These are phyloP conservation scores for Spodoptera exigua DNA, from an alignment of 2,888 invertebrate genomes.

Conservation along the genomic window DNA sequence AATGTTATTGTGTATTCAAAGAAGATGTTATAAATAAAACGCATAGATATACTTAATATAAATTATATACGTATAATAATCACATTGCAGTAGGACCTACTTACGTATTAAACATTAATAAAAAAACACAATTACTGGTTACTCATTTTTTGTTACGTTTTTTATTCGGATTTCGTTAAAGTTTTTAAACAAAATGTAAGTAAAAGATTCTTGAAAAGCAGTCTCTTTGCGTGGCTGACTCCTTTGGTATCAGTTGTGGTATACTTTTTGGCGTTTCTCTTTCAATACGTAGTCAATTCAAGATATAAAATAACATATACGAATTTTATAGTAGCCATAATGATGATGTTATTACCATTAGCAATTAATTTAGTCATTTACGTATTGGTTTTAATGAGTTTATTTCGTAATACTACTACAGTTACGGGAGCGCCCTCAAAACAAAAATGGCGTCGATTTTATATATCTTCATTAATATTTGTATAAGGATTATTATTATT, in stretches of 20 bases:
- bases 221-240: constrained; percentile 9
- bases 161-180: constrained; percentile 27
- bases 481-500: constrained; percentile 14
- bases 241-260: background rate
- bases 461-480: constrained; percentile 24
- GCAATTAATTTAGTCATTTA: constrained; percentile 25
- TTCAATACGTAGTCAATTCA: background rate
- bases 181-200: constrained; percentile 23
- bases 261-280: constrained; percentile 9
- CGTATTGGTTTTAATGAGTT: constrained; percentile 9
- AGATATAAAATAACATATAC: constrained; percentile 12
- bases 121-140: constrained; percentile 27
- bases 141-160: constrained; percentile 31
- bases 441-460: constrained; percentile 10
- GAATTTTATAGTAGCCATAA: constrained; percentile 13
- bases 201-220: constrained; percentile 18
- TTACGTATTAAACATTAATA: constrained; percentile 7
- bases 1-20: too few species aligned
- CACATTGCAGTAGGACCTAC: too few species aligned
- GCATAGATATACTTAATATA: too few species aligned
- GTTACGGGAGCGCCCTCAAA: background rate
- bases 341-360: constrained; percentile 16
- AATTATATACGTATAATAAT: too few species aligned
- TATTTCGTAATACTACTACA: constrained; percentile 1
- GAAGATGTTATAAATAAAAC: too few species aligned